Percentiles rank a stretch among this genome's conserved stretches.
Conservation (phyloP, 2,797 vertebrate genomes). For the Podarcis lilfordi region DNA sequence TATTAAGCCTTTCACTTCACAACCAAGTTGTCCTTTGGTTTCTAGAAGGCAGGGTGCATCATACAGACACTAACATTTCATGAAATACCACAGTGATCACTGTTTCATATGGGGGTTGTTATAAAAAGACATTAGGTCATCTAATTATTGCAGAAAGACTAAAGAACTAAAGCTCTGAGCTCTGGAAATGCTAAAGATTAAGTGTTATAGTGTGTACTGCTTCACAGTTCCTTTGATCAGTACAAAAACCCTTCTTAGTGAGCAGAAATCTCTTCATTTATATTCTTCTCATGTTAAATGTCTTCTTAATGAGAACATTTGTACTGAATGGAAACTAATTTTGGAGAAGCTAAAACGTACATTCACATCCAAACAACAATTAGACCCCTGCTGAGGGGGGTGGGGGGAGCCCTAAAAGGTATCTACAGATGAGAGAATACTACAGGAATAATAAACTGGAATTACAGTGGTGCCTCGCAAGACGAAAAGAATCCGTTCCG, state of each 20-base stretch:
- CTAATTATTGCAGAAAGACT: background rate
- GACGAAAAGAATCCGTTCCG: no score
- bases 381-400: conserved; percentile 38
- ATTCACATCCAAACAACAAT: conserved; percentile 61
- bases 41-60: background rate
- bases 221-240: conserved; percentile 55
- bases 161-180: conserved; percentile 33
- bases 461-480: no score
- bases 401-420: background rate
- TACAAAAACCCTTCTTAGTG: conserved; percentile 34
- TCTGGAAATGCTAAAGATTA: background rate
- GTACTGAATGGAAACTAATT: conserved; percentile 64
- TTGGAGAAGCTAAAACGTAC: conserved; percentile 41
- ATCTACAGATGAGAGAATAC: background rate
- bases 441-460: conserved; percentile 44
- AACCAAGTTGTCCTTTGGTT: background rate
- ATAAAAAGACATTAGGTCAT: conserved; percentile 30
- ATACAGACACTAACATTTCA: conserved; percentile 1
- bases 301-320: conserved; percentile 68
- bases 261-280: conserved; percentile 61
- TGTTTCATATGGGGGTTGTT: background rate
- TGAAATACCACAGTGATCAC: background rate
- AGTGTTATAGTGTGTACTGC: conserved; percentile 44
- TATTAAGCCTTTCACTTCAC: background rate
- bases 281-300: conserved; percentile 63